phyloP scores from a whole-genome alignment of 2,797 vertebrate genomes.

The Cyprinodon diabolis region DNA sequence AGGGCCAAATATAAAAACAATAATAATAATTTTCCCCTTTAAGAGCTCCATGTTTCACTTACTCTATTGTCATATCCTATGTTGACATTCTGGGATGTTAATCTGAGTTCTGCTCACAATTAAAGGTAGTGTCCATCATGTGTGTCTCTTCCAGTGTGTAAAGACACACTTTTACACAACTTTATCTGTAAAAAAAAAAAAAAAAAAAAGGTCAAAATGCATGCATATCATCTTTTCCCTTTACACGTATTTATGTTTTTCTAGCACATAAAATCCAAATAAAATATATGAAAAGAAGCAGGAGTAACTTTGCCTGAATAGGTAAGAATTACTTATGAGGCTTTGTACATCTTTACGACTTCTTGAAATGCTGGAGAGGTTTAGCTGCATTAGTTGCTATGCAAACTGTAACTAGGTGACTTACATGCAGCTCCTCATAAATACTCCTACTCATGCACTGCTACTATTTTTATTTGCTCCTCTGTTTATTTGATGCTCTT shows the following conservation, averaged over 20 bases:
- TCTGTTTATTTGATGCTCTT: constrained; percentile 34
- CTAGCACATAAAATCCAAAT: not conserved
- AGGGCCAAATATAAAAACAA: too few species aligned
- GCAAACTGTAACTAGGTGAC: constrained; percentile 48
- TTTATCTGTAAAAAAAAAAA: not conserved
- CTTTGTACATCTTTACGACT: not conserved
- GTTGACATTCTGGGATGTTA: not conserved
- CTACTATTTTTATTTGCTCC: constrained; percentile 47
- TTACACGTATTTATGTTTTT: not conserved
- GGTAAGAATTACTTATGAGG: not conserved
- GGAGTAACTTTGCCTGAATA: not conserved
- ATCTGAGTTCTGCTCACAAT: not conserved
- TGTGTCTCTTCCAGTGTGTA: not conserved
- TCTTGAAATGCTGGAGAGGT: not conserved
- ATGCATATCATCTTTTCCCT: not conserved
- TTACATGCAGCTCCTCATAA: constrained; percentile 27
- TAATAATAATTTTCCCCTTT: too few species aligned
- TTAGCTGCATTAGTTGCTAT: constrained; percentile 35
- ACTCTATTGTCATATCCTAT: not conserved
- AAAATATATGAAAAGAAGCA: not conserved
- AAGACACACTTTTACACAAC: not conserved
- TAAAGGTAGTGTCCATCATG: not conserved
- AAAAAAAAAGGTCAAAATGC: not conserved
- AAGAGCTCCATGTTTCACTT: not conserved
- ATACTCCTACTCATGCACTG: constrained; percentile 14